These are phyloP conservation scores for Troides oblongomaculatus DNA, from an alignment of 2,888 invertebrate genomes.

Conservation along the genomic window DNA sequence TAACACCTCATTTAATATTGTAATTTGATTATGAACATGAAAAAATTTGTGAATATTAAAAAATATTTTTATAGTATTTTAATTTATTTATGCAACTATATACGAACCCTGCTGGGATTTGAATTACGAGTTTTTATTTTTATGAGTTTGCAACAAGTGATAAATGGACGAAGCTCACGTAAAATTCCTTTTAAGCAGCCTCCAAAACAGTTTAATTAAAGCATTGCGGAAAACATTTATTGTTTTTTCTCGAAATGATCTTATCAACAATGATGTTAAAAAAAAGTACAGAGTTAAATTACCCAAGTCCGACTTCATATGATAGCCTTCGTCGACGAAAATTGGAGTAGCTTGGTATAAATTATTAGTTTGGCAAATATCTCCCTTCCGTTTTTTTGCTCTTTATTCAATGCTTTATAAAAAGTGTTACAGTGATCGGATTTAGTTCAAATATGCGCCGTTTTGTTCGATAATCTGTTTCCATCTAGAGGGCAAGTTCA, in stretches of 20 bases:
- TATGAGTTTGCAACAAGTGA: slow-evolving; percentile 11
- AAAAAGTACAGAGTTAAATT: background rate
- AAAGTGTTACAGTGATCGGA: too few species aligned
- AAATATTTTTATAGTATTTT: background rate
- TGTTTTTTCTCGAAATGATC: slow-evolving; percentile 6
- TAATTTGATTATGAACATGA: too few species aligned
- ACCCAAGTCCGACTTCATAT: background rate
- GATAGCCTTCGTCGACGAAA: background rate
- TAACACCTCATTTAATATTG: too few species aligned
- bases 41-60: background rate
- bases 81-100: background rate
- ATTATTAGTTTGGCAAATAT: too few species aligned
- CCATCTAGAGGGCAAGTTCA: too few species aligned
- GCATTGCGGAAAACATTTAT: slow-evolving; percentile 14
- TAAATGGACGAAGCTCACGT: slow-evolving; percentile 18
- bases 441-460: too few species aligned
- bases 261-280: background rate
- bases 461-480: too few species aligned
- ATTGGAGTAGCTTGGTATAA: background rate
- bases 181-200: slow-evolving; percentile 19
- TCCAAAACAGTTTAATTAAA: slow-evolving; percentile 9
- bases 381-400: too few species aligned
- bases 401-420: too few species aligned
- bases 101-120: slow-evolving; percentile 7
- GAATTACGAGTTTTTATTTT: slow-evolving; percentile 25